Evolutionary conservation across 1,140 invertebrate genomes (phyloP), one percentile per base, ranked within the genome.

Genomic region (Pantala flavescens): DNA sequence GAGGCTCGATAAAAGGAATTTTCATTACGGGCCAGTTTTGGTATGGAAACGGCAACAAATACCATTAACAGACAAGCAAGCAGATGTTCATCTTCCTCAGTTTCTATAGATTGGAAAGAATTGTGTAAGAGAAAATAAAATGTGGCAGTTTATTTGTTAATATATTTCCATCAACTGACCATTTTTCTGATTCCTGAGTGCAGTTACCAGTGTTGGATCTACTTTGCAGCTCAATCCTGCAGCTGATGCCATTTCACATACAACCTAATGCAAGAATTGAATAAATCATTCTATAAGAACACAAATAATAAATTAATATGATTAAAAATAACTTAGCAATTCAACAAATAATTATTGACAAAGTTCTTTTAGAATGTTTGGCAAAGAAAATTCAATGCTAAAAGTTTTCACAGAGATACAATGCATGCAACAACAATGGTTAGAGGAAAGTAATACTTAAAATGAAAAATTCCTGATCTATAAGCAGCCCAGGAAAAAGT

Each of bases 41-140:
- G 97, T 78, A 99, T 92, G 0, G 97, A 97, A 36, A 99, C 96
- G 0, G 98, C 98, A 0, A 99, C 93, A 84, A 99, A 99, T 7
- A 99, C 98, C 95, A 99, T 98, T 23, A 99, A 83, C 9, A 99
- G 84, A 83, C 97, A 99, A 0, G 97, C 93, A 24, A 97, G 85
- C 19, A 95, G 85, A 85, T 99, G 98, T 79, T 99, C 97, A 79
- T 95, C 93, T 77, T 98, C 96, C 75, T 94, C 92, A 0, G 87
- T 84, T 78, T 95, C 84, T 84, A 77, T 14, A 76, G 43, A 12
- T 75, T 19, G 73, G 43, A 23, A 72, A 74, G 72, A 55, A 63
- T 24, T 76, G 9, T 49, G 24, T 71, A 74, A n/a, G 71, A 71
- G 23, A 74, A 72, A 74, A 42, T 1, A 36, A 71, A 23, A 36